phyloP scores from a whole-genome alignment of 2,113 vertebrate species.

The Callaeas wilsoni region DNA sequence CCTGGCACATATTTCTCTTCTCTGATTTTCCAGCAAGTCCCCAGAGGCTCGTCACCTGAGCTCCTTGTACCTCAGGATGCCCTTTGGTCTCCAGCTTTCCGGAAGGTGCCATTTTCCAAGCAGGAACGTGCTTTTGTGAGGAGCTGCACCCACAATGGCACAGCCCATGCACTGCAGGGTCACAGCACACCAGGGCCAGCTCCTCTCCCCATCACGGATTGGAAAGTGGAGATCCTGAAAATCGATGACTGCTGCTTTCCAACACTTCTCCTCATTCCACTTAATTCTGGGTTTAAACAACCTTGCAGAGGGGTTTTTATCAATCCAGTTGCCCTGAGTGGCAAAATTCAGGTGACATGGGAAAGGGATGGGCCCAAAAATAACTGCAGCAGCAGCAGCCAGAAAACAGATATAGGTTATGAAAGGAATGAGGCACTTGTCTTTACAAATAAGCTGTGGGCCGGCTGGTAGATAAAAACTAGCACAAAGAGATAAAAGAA shows the following conservation, averaged over 20 bases:
- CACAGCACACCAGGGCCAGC: fast-evolving
- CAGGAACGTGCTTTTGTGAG: not conserved
- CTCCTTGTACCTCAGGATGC: not conserved
- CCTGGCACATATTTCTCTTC: fast-evolving
- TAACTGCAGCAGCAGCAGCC: not conserved
- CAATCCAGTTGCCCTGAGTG: not conserved
- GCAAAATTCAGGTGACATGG: not conserved
- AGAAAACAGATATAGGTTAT: not conserved
- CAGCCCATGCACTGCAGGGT: not conserved
- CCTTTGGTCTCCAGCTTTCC: not conserved
- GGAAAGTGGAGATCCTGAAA: not conserved
- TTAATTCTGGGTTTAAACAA: not conserved
- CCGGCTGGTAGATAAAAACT: too few relatives aligned
- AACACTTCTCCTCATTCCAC: not conserved
- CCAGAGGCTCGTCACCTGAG: not conserved
- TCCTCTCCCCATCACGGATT: not conserved
- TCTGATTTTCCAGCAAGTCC: not conserved
- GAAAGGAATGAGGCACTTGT: too few relatives aligned
- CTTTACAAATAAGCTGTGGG: too few relatives aligned
- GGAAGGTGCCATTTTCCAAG: not conserved
- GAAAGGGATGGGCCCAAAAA: not conserved
- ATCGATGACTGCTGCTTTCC: not conserved
- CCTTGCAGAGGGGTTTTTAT: not conserved
- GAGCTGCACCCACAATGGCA: not conserved
- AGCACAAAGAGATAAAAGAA: too few relatives aligned